Conservation (phyloP, 2,113 vertebrate species). For the Pyrgilauda ruficollis region DNA sequence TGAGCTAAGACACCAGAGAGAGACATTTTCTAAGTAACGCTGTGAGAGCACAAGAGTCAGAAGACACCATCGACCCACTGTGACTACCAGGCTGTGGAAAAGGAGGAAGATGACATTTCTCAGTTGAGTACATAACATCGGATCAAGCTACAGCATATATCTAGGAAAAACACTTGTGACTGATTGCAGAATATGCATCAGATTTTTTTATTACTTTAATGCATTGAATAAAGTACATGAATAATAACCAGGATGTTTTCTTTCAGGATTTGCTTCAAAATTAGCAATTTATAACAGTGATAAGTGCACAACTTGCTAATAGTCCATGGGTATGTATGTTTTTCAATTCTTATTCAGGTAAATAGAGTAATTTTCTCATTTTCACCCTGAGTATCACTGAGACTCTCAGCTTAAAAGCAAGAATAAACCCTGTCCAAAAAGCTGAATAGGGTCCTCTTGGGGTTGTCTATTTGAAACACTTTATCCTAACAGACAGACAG, state of each 20-base stretch:
- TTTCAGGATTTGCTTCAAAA: not conserved
- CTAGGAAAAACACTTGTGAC: not conserved
- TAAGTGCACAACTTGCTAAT: not conserved
- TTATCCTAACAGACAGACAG: not conserved
- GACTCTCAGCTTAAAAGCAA: not conserved
- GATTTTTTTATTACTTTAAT: not conserved
- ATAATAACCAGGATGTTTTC: not conserved
- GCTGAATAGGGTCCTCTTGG: not conserved
- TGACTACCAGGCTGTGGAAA: not conserved
- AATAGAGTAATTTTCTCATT: not conserved
- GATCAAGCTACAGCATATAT: not conserved
- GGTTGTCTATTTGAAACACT: not conserved
- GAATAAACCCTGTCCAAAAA: not conserved
- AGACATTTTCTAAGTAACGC: fast-evolving
- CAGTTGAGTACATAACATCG: not conserved
- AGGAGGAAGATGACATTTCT: not conserved
- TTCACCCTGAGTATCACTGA: not conserved
- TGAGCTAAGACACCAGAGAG: not conserved
- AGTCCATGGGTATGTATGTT: not conserved
- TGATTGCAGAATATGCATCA: not conserved
- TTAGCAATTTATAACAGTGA: not conserved
- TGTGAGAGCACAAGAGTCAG: not conserved
- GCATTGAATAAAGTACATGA: not conserved
- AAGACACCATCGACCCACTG: not conserved
- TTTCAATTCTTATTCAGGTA: not conserved